Evolutionary conservation across 1,140 invertebrate species (phyloP).

Genomic region (Lutraria rhynchaena): DNA sequence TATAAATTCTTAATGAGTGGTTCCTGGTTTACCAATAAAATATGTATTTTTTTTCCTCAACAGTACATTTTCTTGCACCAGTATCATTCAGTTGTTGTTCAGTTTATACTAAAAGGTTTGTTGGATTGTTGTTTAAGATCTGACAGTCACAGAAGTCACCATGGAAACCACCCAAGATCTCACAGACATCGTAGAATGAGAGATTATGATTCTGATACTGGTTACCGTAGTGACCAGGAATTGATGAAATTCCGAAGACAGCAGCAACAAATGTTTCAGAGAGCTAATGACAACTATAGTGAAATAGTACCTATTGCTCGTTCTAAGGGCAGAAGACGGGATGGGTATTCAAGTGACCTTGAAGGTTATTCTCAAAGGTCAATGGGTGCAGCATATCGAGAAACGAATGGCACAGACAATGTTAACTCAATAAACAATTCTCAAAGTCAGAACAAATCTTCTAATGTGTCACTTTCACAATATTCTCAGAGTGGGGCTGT

Average conservation of each 20-base stretch:
- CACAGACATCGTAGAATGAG: conserved; percentile 61
- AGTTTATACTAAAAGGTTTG: too few relatives aligned
- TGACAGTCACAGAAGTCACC: conserved; percentile 14
- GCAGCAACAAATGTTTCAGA: conserved; percentile 57
- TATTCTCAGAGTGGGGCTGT: conserved; percentile 52
- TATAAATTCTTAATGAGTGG: too few relatives aligned
- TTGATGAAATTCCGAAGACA: conserved; percentile 62
- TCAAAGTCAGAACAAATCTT: background rate
- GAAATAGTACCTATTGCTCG: conserved; percentile 56
- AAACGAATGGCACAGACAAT: conserved; percentile 17
- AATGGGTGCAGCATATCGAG: conserved; percentile 59
- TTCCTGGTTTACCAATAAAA: too few relatives aligned
- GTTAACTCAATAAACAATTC: conserved; percentile 12
- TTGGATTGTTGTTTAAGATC: background rate
- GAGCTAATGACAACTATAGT: conserved; percentile 60
- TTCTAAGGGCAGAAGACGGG: conserved; percentile 57
- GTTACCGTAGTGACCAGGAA: conserved; percentile 79
- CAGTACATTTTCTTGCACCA: too few relatives aligned
- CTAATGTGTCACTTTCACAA: conserved; percentile 19
- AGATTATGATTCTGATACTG: conserved; percentile 81
- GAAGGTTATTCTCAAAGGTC: conserved; percentile 70
- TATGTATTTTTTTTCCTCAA: too few relatives aligned
- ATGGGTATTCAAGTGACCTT: conserved; percentile 77
- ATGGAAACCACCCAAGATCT: conserved; percentile 59
- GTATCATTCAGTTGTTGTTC: too few relatives aligned